Base-by-base conservation (phyloP, 2,113 vertebrate genomes). In the Electrona antarctica region DNA sequence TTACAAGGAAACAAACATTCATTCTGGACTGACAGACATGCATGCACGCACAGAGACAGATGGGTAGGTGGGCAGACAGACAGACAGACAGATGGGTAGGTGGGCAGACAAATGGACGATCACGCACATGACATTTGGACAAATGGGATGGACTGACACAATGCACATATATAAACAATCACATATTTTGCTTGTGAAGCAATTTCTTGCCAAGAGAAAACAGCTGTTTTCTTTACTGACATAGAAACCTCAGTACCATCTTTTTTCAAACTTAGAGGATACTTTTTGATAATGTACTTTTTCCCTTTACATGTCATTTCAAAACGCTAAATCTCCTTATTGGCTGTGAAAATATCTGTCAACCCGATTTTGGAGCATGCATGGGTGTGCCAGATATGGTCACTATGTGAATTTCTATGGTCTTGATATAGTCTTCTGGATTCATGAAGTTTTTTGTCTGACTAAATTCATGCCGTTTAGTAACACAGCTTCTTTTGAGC, bases 1-100 rank as follows among this genome's bases (percentile, higher is more conserved):
- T 80, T 78, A 41, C 28, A 46, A 78, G 71, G 85, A 85, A 87
- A 87, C 79, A 80, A 51, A 78, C 65, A 68, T 77, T 57, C 76
- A 57, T 77, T 68, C 70, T 7, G 56, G 60, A 45, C 56, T 21
- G 62, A 73, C 71, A 58, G 54, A 81, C 60, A 62, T 60, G 41
- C 56, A 0, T 50, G 52, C 57, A 54, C 69, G 64, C 75, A 76
- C 71, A 73, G 3, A 61, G 13, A 47, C 14, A 64, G 65, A 78
- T n/a, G n/a, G n/a, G n/a, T n/a, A n/a, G n/a, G n/a, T n/a, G n/a
- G n/a, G n/a, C 68, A 66, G 74, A 88, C 67, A 68, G 79, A 62
- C 49, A 51, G 56, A 56, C 51, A 61, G 57, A 64, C 50, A 80
- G 46, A 80, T 33, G 29, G 29, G 4, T 33, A 2, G 29, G 4